Percentiles rank a stretch among this genome's conserved stretches.
Conservation (phyloP, 2,113 vertebrate genomes). For the Calypte anna region DNA sequence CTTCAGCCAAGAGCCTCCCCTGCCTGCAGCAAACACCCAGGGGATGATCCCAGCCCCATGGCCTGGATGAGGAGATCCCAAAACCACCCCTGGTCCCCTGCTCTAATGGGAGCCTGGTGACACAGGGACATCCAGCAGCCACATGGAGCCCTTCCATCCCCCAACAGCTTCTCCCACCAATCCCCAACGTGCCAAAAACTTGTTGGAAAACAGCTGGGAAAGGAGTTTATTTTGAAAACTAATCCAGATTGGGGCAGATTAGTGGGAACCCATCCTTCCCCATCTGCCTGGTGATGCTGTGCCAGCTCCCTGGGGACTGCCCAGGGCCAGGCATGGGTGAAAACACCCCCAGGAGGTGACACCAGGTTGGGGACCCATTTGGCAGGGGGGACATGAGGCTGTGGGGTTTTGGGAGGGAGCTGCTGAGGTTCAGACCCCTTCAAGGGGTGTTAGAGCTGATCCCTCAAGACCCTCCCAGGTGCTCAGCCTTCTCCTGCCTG, state of each 20-base stretch:
- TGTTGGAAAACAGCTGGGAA: background rate
- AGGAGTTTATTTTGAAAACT: background rate
- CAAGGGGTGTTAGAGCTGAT: too few relatives aligned
- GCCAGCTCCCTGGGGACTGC: background rate
- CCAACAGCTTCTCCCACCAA: background rate
- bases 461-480: too few relatives aligned
- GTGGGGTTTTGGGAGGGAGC: background rate
- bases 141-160: fast-evolving
- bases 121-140: background rate
- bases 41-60: background rate
- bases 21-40: fast-evolving
- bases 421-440: background rate
- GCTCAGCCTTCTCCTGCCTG: too few relatives aligned
- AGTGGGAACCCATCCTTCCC: background rate
- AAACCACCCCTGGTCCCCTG: fast-evolving
- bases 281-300: background rate
- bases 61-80: background rate
- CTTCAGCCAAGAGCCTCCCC: fast-evolving
- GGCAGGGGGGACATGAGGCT: too few relatives aligned
- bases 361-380: too few relatives aligned
- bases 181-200: fast-evolving
- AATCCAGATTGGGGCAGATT: conserved; percentile 29
- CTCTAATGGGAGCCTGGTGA: fast-evolving
- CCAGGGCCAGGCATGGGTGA: fast-evolving
- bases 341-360: background rate